Evolutionary conservation across 2,888 invertebrate genomes (phyloP).

Genomic region (Pandemis cinnamomeana): DNA sequence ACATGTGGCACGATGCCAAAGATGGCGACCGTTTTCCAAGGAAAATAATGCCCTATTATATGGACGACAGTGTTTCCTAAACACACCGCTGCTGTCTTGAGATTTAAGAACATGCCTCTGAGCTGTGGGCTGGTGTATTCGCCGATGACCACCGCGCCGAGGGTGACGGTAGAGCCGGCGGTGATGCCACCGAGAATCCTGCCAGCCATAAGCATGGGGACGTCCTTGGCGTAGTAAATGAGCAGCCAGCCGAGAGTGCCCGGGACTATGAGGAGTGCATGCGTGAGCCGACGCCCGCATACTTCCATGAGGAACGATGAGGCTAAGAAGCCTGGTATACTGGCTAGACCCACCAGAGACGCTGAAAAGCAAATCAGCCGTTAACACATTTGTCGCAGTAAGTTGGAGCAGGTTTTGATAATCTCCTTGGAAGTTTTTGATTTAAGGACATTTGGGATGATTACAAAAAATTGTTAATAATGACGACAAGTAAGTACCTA

Average conservation of each 20-base stretch:
- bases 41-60: slow-evolving; percentile 46
- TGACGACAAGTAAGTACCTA: too few species aligned
- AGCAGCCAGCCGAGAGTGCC: slow-evolving; percentile 47
- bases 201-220: slow-evolving; percentile 50
- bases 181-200: slow-evolving; percentile 49
- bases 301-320: slow-evolving; percentile 57
- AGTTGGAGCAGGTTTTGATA: too few species aligned
- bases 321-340: slow-evolving; percentile 55
- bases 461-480: too few species aligned
- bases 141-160: slow-evolving; percentile 51
- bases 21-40: slow-evolving; percentile 53
- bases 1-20: slow-evolving; percentile 40
- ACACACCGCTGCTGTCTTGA: slow-evolving; percentile 46
- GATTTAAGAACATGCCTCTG: slow-evolving; percentile 51
- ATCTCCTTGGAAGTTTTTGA: too few species aligned
- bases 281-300: slow-evolving; percentile 52
- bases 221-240: slow-evolving; percentile 49
- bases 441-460: too few species aligned
- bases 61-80: slow-evolving; percentile 48
- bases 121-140: slow-evolving; percentile 51
- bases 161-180: slow-evolving; percentile 45
- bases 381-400: not conserved
- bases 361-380: slow-evolving; percentile 46
- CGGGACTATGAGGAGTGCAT: slow-evolving; percentile 46
- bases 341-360: slow-evolving; percentile 54